Evolutionary conservation across 2,888 invertebrate species (phyloP).

Genomic region (Leptinotarsa tumamoca): DNA sequence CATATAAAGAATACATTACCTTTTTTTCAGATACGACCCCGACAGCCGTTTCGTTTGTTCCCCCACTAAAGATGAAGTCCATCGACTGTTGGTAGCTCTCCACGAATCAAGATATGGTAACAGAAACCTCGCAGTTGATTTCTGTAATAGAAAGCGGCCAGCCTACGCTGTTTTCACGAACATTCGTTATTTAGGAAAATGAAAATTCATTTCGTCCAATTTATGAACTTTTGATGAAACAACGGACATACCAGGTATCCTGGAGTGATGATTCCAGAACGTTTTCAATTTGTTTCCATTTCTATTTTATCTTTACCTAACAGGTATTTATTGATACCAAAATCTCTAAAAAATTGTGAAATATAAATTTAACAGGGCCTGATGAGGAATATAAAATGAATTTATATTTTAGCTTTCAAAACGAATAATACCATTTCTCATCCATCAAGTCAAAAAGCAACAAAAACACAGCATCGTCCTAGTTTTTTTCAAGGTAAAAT

Average conservation of each 20-base stretch:
- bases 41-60: conserved; percentile 73
- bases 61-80: conserved; percentile 74
- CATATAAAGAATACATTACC: neutral
- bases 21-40: conserved; percentile 68
- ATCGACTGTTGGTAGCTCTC: conserved; percentile 71
- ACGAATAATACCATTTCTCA: too few species aligned
- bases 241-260: neutral
- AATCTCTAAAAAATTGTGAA: neutral
- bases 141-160: conserved; percentile 74
- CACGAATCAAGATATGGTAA: conserved; percentile 73
- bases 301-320: neutral
- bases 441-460: too few species aligned
- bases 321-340: neutral
- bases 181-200: conserved; percentile 71
- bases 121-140: conserved; percentile 69
- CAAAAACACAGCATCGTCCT: too few species aligned
- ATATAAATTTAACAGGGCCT: too few species aligned
- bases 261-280: neutral
- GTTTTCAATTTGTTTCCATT: neutral
- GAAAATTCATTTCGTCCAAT: neutral
- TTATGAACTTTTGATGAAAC: neutral
- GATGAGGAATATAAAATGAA: too few species aligned
- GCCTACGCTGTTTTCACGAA: conserved; percentile 73
- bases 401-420: too few species aligned
- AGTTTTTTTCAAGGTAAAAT: too few species aligned